Evolutionary conservation across 2,888 invertebrate species (phyloP).

Genomic region (Cephus pygmeus): DNA sequence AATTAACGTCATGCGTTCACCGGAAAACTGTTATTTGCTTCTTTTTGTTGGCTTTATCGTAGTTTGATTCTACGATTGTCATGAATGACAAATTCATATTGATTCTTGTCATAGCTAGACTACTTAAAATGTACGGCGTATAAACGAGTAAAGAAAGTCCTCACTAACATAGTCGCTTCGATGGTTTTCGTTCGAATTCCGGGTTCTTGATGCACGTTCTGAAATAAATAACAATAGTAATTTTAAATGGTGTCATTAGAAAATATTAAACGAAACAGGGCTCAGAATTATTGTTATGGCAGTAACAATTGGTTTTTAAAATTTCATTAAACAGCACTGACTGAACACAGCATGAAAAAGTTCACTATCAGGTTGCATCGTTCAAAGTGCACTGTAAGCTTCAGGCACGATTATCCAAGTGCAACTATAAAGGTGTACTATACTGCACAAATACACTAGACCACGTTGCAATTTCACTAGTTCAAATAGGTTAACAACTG

Average conservation of each 20-base stretch:
- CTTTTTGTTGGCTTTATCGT: neutral
- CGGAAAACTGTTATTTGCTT: neutral
- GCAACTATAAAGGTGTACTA: too few relatives aligned
- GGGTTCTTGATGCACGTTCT: constrained; percentile 77
- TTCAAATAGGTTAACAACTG: neutral
- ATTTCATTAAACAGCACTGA: neutral
- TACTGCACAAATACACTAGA: too few relatives aligned
- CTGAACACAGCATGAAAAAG: neutral
- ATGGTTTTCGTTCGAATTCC: constrained; percentile 53
- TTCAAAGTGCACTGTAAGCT: neutral
- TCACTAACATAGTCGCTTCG: constrained; percentile 54
- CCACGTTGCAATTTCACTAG: too few relatives aligned
- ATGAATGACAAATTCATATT: neutral
- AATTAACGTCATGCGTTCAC: neutral
- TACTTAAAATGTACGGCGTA: neutral
- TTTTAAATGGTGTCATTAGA: constrained; percentile 8
- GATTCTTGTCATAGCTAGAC: neutral
- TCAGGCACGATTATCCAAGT: neutral
- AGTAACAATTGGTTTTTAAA: neutral
- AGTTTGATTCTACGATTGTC: neutral
- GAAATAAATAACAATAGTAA: constrained; percentile 58
- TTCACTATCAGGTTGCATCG: neutral
- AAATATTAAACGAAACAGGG: neutral
- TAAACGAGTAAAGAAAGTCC: constrained; percentile 19
- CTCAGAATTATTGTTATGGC: neutral